Evolutionary conservation across 2,888 invertebrate genomes (phyloP), one percentile per base, ranked within the genome.

Genomic region (Drosophila meridionalis): DNA sequence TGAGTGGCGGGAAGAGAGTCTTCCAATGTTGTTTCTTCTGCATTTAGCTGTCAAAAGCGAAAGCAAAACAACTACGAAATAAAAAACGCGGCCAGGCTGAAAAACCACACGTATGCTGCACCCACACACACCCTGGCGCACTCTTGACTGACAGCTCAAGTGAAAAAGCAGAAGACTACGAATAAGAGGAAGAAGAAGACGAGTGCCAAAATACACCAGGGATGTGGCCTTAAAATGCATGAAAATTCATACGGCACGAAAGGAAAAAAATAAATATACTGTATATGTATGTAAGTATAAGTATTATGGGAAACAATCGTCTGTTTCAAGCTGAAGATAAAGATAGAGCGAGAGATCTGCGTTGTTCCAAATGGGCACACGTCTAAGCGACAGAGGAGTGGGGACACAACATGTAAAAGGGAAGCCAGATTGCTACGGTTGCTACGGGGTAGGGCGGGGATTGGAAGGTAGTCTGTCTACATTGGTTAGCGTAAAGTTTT

Each of bases 41-140:
- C 86, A 89, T 86, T 86, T 87, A 89, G 90, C 86, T 86, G 86
- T 86, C 86, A 86, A 82, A 89, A 82, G 78, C 64, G 67, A 85
- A 85, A 71, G 72, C 69, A 80, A 79, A 70, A 74, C 58, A 84
- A 70, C 69, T 56, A 63, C 28, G 74, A 47, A 32, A 42, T 38
- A 40, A 52, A 57, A 26, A 52, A 67, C 58, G 58, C 73, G 48
- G 38, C 48, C 69, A 66, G 74, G 66, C 63, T 67, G 77, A 73
- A 75, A 71, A 73, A 65, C 74, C 70, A 66, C 78, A 69, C 67
- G 53, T 64, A 55, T 64, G 57, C 11, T 62, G 81, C 74, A 73
- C 86, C 40, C 56, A 69, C 48, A 59, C 63, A 69, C 71, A 42
- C 67, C 59, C 63, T 42, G 48, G 42, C 42, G 26, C 40, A 38